Evolutionary conservation across 2,113 vertebrate genomes (phyloP).

Genomic region (Aegotheles bennettii): DNA sequence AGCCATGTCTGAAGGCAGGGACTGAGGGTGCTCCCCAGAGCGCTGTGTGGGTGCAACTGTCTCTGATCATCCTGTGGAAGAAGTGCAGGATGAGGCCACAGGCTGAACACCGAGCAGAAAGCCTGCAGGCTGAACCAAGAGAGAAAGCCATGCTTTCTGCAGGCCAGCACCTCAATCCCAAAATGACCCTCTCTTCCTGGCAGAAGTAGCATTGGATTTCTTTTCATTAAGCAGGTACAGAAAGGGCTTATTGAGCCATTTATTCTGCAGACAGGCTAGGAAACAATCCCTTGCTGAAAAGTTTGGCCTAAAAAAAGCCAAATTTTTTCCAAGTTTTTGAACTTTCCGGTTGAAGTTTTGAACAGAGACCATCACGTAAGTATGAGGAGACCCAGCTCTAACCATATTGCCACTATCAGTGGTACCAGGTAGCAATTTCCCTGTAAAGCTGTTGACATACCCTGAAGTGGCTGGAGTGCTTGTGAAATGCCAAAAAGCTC

Average conservation of each 20-base stretch:
- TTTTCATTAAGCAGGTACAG: background rate
- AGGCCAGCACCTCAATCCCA: background rate
- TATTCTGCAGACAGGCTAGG: background rate
- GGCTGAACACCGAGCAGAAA: fast-evolving
- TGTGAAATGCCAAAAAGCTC: background rate
- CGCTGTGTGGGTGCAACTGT: fast-evolving
- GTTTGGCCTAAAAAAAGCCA: background rate
- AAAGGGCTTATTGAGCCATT: background rate
- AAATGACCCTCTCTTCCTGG: background rate
- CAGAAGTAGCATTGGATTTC: background rate
- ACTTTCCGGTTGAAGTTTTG: background rate
- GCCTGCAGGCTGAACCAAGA: background rate
- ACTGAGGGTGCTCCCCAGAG: background rate
- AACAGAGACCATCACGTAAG: background rate
- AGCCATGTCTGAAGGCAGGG: background rate
- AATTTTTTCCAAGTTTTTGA: background rate
- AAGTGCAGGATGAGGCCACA: background rate
- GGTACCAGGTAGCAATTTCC: background rate
- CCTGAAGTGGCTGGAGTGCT: background rate
- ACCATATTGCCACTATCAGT: background rate
- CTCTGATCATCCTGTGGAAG: background rate
- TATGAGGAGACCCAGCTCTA: background rate
- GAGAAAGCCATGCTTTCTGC: background rate
- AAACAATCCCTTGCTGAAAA: background rate
- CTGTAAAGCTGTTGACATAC: background rate